Evolutionary conservation across 2,797 vertebrate genomes (phyloP), one percentile per base, ranked within the genome.

Genomic region (Streptopelia turtur): DNA sequence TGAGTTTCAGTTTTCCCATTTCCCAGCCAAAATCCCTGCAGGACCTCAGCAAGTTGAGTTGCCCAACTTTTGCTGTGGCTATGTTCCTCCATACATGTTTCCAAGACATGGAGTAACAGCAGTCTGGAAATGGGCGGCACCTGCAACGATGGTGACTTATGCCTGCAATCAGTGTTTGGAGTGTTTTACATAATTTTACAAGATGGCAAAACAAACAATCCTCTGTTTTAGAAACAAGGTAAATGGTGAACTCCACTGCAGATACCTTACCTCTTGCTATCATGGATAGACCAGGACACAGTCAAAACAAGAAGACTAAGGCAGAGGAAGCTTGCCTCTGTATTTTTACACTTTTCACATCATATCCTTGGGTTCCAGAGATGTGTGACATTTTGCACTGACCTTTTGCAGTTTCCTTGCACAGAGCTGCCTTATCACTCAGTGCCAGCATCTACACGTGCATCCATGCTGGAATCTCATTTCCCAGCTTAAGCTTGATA

Each of bases 381-480:
- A 22, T 60, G 33, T 4, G 1, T 81, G 50, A 33, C 33, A 11
- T 80, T 95, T 83, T 87, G 45, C 60, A 80, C 35, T 9, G 1
- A 6, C 20, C 31, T 70, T 72, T 69, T 74, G 49, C 2, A 0
- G 28, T 22, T 14, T 13, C 43, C 24, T 84, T 66, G 59, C n/a
- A 27, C 52, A 87, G 70, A 49, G 75, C n/a, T 16, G 3, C 33
- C 24, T 43, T 0, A 0, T 64, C 7, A 2, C 64, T 90, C 56
- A 5, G 27, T 35, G 56, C 41, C 55, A 61, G 15, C 39, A 8
- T 25, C 27, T 47, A 24, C 39, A 15, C 0, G 0, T 50, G 20
- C 0, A 0, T 55, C 72, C 30, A 14, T 0, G 0, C 24, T 78
- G 76, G 41, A 68, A 35, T 39, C 30, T 69, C 0, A 0, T 76